A percentile compares a stretch with the other conserved stretches of the same genome.
phyloP scores from a whole-genome alignment of 2,113 vertebrate species.

The Dipodomys merriami region DNA sequence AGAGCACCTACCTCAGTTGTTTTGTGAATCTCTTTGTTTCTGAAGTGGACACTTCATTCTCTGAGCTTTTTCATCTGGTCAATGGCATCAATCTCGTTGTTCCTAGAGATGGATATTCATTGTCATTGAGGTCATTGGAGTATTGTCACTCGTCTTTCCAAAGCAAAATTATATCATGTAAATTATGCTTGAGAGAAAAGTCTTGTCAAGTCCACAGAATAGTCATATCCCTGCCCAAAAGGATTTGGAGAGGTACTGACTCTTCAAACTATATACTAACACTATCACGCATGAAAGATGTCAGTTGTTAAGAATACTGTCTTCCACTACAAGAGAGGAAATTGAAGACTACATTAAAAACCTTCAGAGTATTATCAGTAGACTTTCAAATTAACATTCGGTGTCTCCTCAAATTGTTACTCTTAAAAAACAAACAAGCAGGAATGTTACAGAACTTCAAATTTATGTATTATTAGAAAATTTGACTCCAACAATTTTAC shows the following conservation, averaged over 20 bases:
- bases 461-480: neutral
- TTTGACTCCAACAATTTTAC: neutral
- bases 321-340: neutral
- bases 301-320: neutral
- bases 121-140: neutral
- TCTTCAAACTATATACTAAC: too few species aligned
- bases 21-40: neutral
- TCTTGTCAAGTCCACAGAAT: neutral
- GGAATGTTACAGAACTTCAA: neutral
- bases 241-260: neutral
- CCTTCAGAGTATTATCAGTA: too few species aligned
- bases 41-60: too few species aligned
- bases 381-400: accelerated
- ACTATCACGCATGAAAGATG: neutral
- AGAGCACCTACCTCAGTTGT: neutral
- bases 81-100: neutral
- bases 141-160: neutral
- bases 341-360: neutral
- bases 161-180: neutral
- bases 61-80: too few species aligned
- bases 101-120: neutral
- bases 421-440: neutral
- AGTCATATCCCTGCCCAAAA: neutral
- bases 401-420: neutral
- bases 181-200: neutral